These are phyloP conservation scores for Ypsolopha sequella DNA, from an alignment of 2,888 invertebrate species.

Conservation along the genomic window DNA sequence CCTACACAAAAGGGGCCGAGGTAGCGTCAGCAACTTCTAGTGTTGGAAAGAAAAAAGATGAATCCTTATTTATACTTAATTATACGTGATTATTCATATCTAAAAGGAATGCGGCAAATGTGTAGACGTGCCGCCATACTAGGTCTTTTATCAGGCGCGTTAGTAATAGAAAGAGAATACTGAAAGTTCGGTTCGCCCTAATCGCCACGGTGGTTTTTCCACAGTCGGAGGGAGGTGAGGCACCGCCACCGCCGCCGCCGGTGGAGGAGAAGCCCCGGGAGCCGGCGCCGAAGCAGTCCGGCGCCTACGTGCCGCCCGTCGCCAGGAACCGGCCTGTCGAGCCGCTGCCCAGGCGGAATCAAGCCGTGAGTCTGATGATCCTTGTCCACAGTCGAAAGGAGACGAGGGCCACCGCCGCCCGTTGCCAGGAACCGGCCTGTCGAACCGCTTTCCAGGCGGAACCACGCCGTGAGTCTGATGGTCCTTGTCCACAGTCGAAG, in stretches of 20 bases:
- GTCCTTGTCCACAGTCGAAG: constrained; percentile 6
- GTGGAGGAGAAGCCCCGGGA: constrained; percentile 33
- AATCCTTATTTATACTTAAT: too few species aligned
- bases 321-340: constrained; percentile 36
- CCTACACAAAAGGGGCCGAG: too few species aligned
- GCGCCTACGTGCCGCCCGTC: constrained; percentile 64
- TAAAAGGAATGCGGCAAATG: too few species aligned
- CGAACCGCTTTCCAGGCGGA: constrained; percentile 31
- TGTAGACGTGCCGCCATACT: too few species aligned
- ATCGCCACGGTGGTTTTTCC: neutral
- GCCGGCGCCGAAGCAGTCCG: constrained; percentile 13
- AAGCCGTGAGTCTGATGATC: constrained; percentile 16
- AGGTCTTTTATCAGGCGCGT: too few species aligned
- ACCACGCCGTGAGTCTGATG: constrained; percentile 19
- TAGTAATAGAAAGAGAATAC: too few species aligned
- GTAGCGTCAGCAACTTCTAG: too few species aligned
- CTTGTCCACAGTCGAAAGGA: constrained; percentile 7
- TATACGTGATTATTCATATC: too few species aligned
- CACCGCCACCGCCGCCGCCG: constrained; percentile 32
- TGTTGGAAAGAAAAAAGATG: too few species aligned
- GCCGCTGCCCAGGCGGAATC: constrained; percentile 29
- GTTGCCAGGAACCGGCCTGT: constrained; percentile 33
- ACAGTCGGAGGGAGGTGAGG: constrained; percentile 11
- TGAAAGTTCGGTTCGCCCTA: too few species aligned
- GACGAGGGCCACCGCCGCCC: constrained; percentile 43